phyloP scores from a whole-genome alignment of 2,888 invertebrate species.

The Stenchaetothrips biformis region DNA sequence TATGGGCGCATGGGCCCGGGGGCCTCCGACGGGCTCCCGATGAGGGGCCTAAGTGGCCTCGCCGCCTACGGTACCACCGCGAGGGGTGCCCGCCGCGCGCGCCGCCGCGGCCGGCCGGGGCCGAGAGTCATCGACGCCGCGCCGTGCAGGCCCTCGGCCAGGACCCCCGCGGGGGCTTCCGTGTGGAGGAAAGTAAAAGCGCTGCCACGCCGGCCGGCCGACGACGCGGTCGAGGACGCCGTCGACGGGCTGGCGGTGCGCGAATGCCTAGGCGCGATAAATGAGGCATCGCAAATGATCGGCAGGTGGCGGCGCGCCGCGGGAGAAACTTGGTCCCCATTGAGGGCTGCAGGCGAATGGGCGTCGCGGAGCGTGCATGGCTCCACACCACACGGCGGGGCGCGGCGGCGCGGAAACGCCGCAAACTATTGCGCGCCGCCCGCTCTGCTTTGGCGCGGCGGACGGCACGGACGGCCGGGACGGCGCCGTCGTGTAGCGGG shows the following conservation, averaged over 20 bases:
- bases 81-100: neutral
- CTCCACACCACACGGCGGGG: too few relatives aligned
- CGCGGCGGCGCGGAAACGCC: too few relatives aligned
- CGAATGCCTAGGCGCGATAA: neutral
- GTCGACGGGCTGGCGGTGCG: neutral
- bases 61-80: constrained; percentile 13
- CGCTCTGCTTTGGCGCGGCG: too few relatives aligned
- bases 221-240: neutral
- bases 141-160: too few relatives aligned
- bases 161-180: neutral
- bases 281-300: constrained; percentile 10
- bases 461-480: too few relatives aligned
- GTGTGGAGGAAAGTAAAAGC: neutral
- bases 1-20: neutral
- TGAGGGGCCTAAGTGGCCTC: constrained; percentile 14
- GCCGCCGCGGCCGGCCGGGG: neutral
- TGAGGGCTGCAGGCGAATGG: too few relatives aligned
- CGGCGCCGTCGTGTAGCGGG: too few relatives aligned
- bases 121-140: too few relatives aligned
- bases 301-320: neutral
- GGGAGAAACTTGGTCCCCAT: neutral
- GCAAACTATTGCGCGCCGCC: too few relatives aligned
- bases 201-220: neutral
- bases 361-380: too few relatives aligned
- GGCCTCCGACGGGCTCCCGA: neutral